Evolutionary conservation across 2,888 invertebrate species (phyloP), one percentile per base, ranked within the genome.

Genomic region (Physocephala rufipes): DNA sequence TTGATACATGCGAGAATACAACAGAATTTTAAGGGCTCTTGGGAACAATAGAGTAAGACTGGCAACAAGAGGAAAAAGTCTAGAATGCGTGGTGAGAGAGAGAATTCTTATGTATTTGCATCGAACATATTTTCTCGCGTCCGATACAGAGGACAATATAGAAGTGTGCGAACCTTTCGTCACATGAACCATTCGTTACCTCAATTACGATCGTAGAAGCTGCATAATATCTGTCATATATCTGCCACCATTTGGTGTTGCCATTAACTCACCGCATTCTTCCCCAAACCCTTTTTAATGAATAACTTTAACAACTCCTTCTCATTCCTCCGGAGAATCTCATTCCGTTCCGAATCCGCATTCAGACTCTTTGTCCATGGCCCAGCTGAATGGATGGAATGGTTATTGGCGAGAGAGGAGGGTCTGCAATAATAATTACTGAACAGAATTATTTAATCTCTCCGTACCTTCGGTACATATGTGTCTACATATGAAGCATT

Each of bases 381-480:
- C n/a, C 62, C 16, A n/a, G 28, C 28, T 15, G 15, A 58, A 21
- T 26, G 58, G 24, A 45, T 12, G 30, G 43, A 36, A 62, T n/a
- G n/a, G n/a, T n/a, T n/a, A n/a, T n/a, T n/a, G n/a, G n/a, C n/a
- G n/a, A n/a, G n/a, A 13, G 13, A 36, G 43, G 16, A 3, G 43
- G n/a, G 19, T 43, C n/a, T 62, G 62, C 53, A 67, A 43, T 55
- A 67, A 53, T 55, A 67, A 53, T 55, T 67, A 36, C 66, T 16
- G 66, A 55, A 24, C 36, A 24, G 55, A 67, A 67, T 67, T 43
- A 67, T 55, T 67, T 67, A 36, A 55, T 55, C 36, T n/a, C 66
- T 15, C 49, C 12, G 49, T 19, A 13, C 12, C 49, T n/a, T 15
- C n/a, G 3, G 66, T 36, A 36, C 36, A 7, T 67, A 47, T 4